Conservation (phyloP, 2,888 invertebrate genomes). For the Diplolepis rosae region DNA sequence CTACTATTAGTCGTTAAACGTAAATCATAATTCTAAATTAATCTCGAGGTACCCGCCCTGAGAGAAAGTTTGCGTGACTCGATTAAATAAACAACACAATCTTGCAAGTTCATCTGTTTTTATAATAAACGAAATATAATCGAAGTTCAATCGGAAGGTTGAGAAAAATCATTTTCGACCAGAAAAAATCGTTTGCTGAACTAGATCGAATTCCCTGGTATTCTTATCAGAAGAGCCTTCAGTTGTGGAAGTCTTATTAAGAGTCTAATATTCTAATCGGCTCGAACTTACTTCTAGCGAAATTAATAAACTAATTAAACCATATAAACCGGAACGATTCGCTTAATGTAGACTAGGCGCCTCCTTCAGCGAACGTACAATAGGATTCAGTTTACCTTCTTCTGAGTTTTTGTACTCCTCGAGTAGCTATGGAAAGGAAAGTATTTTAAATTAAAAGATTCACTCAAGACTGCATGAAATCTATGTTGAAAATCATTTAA, state of each 20-base stretch:
- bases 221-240: background rate
- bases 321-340: constrained; percentile 7
- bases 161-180: background rate
- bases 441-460: constrained; percentile 21
- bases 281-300: constrained; percentile 7
- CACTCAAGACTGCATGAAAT: constrained; percentile 5
- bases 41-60: constrained; percentile 40
- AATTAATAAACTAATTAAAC: constrained; percentile 22
- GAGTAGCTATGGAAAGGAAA: constrained; percentile 74
- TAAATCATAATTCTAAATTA: constrained; percentile 13
- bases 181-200: background rate
- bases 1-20: background rate
- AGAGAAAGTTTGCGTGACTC: constrained; percentile 30
- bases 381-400: constrained; percentile 75
- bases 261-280: constrained; percentile 22
- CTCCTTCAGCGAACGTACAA: constrained; percentile 74
- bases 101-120: background rate
- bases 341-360: constrained; percentile 40
- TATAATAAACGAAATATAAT: constrained; percentile 1
- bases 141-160: background rate
- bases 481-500: no score
- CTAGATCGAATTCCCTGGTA: background rate
- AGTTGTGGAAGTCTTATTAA: background rate
- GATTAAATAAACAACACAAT: constrained; percentile 30
- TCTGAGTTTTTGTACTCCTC: constrained; percentile 77